Percentiles rank a stretch among this genome's conserved stretches.
These are phyloP conservation scores for Leucoma salicis DNA, from an alignment of 2,888 invertebrate species.

Conservation along the genomic window DNA sequence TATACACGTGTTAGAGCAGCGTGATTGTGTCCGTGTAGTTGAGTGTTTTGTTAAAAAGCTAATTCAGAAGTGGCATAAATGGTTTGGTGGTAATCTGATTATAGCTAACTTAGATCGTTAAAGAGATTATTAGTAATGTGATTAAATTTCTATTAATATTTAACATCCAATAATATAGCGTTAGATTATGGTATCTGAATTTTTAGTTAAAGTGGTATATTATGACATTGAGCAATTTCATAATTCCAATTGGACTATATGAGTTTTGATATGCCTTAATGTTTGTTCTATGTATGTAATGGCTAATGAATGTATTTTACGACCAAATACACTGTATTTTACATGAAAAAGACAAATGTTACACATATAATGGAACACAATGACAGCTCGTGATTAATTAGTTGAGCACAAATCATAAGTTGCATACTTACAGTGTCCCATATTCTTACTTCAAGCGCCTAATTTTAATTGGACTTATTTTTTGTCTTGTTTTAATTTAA, in stretches of 20 bases:
- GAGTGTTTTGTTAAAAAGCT: not conserved
- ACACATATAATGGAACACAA: constrained; percentile 14
- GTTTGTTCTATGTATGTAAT: too few species aligned
- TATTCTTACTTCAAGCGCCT: constrained; percentile 1
- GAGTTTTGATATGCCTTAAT: too few species aligned
- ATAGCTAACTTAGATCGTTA: not conserved
- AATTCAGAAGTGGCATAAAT: not conserved
- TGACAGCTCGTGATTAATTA: constrained; percentile 10
- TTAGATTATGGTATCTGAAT: not conserved
- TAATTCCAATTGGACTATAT: too few species aligned
- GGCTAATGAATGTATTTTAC: not conserved
- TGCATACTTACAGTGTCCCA: constrained; percentile 22
- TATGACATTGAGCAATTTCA: too few species aligned
- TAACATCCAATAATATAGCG: not conserved
- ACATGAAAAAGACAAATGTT: constrained; percentile 5
- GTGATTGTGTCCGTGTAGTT: not conserved
- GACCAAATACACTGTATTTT: not conserved
- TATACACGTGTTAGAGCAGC: not conserved
- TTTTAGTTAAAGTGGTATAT: too few species aligned
- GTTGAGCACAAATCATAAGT: constrained; percentile 11
- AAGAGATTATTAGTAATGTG: not conserved
- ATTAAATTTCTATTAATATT: not conserved
- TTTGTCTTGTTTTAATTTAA: too few species aligned
- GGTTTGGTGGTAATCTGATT: not conserved
- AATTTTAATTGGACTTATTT: not conserved